Base-by-base conservation (phyloP, 2,797 vertebrate species). In the Cercopithecus diana region DNA sequence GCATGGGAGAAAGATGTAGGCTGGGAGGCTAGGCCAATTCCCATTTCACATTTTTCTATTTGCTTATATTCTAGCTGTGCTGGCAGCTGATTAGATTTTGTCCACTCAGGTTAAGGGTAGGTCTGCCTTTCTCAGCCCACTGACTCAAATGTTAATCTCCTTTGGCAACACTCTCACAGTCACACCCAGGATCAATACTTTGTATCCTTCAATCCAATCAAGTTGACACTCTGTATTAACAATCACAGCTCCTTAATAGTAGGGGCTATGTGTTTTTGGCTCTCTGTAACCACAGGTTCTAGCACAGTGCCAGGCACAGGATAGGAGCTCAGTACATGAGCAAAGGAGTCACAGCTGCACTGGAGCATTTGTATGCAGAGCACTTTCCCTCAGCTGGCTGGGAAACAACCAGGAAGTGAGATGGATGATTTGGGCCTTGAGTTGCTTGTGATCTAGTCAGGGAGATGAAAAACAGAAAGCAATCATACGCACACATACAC, bases 381-480 rank as follows among this genome's bases (percentile, higher is more conserved):
- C 24, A 33, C 64, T 75, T 90, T 90, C 41, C 10, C 30, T 88
- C 52, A 39, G 41, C 33, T 90, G 64, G 4, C 48, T 85, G 15
- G 50, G 52, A 64, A 83, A 64, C 11, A 85, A 10, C 9, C n/a
- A 84, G 76, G 15, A 94, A 97, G 84, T 85, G 33, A 97, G 41
- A 84, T 84, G 57, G 15, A 61, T 50, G 76, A 43, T 13, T 80
- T 81, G 76, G 19, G 33, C 41, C 48, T 92, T 92, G 41, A 84
- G 76, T 61, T 79, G 22, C 67, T 95, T 91, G 52, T 95, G 52
- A 77, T 95, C 57, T 86, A 94, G 83, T 80, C 10, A 80, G 20
- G 58, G 41, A 90, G 28, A 83, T 94, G 39, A 86, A 90, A 90
- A 90, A 15, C 64, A 77, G 72, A 88, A 20, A 94, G n/a, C 73